A percentile compares a stretch with the other conserved stretches of the same genome.
phyloP scores from a whole-genome alignment of 2,113 vertebrate genomes.

The Hippopotamus amphibius region DNA sequence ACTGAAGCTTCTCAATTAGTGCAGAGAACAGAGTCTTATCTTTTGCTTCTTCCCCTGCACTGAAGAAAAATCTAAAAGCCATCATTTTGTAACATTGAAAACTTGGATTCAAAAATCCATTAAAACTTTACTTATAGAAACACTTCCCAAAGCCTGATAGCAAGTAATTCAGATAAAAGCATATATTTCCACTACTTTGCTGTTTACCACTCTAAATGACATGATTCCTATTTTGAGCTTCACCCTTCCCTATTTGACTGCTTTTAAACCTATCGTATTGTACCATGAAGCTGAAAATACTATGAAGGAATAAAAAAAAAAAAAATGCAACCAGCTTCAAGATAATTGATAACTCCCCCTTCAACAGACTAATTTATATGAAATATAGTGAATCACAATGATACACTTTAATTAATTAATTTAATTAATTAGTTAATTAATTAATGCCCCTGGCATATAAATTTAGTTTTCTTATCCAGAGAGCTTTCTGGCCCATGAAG shows the following conservation, averaged over 20 bases:
- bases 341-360: constrained; percentile 10
- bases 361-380: constrained; percentile 53
- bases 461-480: constrained; percentile 29
- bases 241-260: neutral
- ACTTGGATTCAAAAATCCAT: constrained; percentile 12
- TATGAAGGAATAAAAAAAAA: neutral
- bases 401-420: constrained; percentile 68
- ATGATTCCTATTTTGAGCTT: constrained; percentile 4
- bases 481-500: constrained; percentile 8
- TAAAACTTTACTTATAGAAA: constrained; percentile 55
- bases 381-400: constrained; percentile 27
- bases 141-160: constrained; percentile 22
- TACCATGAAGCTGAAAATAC: neutral
- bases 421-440: constrained; percentile 71
- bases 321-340: neutral
- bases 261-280: neutral
- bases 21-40: neutral
- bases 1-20: neutral
- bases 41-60: neutral
- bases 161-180: constrained; percentile 30
- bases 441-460: constrained; percentile 51
- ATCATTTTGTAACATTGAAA: neutral
- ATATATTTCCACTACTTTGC: neutral
- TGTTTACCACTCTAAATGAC: neutral
- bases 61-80: constrained; percentile 47